These are phyloP conservation scores for Osmerus mordax DNA, from an alignment of 2,113 vertebrate species.

Conservation along the genomic window DNA sequence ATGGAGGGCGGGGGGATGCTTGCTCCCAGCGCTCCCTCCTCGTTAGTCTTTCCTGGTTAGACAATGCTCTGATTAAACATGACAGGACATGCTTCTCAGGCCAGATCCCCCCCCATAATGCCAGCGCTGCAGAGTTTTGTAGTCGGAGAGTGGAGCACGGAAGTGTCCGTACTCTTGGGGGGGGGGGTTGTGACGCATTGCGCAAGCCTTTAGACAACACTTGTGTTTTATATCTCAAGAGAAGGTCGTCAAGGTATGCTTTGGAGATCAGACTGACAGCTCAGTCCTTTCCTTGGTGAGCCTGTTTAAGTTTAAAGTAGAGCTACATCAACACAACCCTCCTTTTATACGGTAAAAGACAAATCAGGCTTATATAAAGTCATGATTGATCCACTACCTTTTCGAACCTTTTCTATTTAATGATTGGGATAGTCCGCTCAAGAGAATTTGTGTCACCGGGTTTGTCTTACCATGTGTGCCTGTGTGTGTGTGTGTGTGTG, in stretches of 20 bases:
- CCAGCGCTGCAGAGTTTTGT: constrained; percentile 55
- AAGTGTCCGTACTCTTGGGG: constrained; percentile 24
- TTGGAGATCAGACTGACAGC: not conserved
- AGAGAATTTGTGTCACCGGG: not conserved
- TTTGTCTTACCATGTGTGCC: not conserved
- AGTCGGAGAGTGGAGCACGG: constrained; percentile 52
- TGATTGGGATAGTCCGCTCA: constrained; percentile 19
- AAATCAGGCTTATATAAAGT: no score
- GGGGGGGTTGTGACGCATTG: no score
- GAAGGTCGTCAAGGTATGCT: constrained; percentile 32
- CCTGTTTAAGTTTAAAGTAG: no score
- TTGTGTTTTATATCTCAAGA: constrained; percentile 10
- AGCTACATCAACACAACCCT: not conserved
- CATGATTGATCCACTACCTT: no score
- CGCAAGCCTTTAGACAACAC: no score
- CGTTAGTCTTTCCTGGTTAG: constrained; percentile 69
- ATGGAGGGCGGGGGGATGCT: constrained; percentile 24
- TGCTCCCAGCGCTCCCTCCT: constrained; percentile 66
- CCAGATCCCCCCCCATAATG: constrained; percentile 60
- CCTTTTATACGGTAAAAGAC: not conserved
- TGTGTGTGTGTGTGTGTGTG: constrained; percentile 21
- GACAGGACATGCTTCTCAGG: constrained; percentile 75
- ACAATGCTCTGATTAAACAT: constrained; percentile 73
- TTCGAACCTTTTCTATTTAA: constrained; percentile 7
- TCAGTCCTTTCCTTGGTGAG: no score